Evolutionary conservation across 2,113 vertebrate genomes (phyloP).

Genomic region (Todiramphus saurophagus): DNA sequence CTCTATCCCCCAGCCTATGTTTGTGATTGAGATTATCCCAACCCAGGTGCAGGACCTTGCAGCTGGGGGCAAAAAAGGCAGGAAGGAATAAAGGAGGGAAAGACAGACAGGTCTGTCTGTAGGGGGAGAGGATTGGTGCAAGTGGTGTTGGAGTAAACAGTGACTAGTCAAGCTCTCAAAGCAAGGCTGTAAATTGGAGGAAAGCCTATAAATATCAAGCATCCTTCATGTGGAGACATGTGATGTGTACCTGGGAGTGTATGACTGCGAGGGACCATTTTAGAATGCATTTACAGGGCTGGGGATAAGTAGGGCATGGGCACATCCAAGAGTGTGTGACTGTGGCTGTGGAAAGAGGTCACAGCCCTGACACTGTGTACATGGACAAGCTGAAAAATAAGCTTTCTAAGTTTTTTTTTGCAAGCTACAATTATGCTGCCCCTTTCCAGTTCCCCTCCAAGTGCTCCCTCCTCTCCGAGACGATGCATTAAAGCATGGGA

Average conservation of each 20-base stretch:
- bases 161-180: neutral
- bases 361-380: neutral
- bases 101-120: neutral
- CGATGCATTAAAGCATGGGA: constrained; percentile 16
- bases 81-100: neutral
- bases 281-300: neutral
- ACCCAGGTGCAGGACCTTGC: neutral
- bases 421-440: neutral
- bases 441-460: neutral
- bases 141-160: rapidly evolving
- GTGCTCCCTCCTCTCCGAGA: neutral
- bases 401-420: neutral
- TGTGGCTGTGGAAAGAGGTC: neutral
- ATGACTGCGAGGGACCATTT: neutral
- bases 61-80: neutral
- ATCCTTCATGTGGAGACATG: neutral
- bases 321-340: neutral
- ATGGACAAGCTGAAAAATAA: neutral
- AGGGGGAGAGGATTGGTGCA: neutral
- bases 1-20: neutral
- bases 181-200: neutral
- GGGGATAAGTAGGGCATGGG: neutral
- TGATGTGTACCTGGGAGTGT: rapidly evolving
- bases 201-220: neutral
- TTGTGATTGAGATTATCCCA: neutral